phyloP scores from a whole-genome alignment of 1,140 invertebrate genomes.

The Drosophila littoralis region DNA sequence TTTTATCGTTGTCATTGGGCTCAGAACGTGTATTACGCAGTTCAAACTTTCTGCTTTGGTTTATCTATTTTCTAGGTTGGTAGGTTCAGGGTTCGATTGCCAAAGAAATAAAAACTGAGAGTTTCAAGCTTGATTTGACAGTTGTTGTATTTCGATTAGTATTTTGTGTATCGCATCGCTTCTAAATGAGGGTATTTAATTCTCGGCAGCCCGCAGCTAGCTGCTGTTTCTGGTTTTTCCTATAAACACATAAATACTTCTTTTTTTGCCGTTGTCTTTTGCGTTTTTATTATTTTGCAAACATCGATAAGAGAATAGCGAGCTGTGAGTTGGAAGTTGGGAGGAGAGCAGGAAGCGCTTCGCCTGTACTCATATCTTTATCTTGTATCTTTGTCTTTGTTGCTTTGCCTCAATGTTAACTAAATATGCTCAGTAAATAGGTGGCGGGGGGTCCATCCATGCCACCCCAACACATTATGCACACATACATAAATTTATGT shows the following conservation, averaged over 20 bases:
- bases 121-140: too few species aligned
- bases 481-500: constrained; percentile 46
- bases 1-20: too few species aligned
- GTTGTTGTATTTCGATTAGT: too few species aligned
- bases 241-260: constrained; percentile 5
- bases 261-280: constrained; percentile 41
- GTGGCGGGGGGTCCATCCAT: constrained; percentile 13
- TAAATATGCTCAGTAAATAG: constrained; percentile 70
- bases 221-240: background rate
- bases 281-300: constrained; percentile 76
- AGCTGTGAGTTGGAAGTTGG: background rate
- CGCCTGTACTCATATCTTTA: constrained; percentile 5
- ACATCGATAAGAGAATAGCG: constrained; percentile 64
- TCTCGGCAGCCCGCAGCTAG: background rate
- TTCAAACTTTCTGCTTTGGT: too few species aligned
- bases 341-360: background rate
- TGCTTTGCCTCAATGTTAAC: constrained; percentile 52
- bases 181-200: background rate
- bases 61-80: too few species aligned
- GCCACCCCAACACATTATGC: constrained; percentile 6
- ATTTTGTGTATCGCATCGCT: background rate
- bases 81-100: too few species aligned
- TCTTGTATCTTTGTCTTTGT: constrained; percentile 33
- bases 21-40: too few species aligned
- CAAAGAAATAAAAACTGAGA: too few species aligned